Conservation (phyloP, 1,140 invertebrate genomes). For the Cardiocondyla obscurior region DNA sequence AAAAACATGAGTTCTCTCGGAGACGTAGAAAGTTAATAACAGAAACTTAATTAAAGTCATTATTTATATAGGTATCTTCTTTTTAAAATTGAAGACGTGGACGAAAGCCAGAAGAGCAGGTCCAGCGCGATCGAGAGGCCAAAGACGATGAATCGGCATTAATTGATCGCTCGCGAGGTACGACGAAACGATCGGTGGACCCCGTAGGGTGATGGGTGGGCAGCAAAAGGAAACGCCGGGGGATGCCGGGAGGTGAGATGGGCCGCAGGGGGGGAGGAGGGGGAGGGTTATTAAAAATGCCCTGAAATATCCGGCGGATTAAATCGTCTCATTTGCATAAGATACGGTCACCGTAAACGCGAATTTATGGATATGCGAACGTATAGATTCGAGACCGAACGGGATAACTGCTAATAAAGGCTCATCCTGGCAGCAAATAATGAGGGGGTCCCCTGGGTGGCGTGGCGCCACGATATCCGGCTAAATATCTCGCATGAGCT, state of each 20-base stretch:
- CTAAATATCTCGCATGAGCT: slow-evolving; percentile 75
- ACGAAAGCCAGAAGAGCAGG: slow-evolving; percentile 26
- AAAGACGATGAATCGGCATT: slow-evolving; percentile 63
- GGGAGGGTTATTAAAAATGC: slow-evolving; percentile 79
- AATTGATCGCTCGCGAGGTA: slow-evolving; percentile 64
- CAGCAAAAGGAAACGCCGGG: slow-evolving; percentile 35
- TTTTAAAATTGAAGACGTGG: slow-evolving; percentile 18
- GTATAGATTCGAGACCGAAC: slow-evolving; percentile 82
- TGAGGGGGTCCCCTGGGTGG: slow-evolving; percentile 78
- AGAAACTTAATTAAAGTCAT: slow-evolving; percentile 38
- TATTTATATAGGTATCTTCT: slow-evolving; percentile 32
- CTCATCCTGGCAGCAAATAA: slow-evolving; percentile 79
- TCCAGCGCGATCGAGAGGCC: slow-evolving; percentile 43
- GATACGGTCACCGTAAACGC: slow-evolving; percentile 82
- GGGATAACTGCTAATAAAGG: slow-evolving; percentile 82
- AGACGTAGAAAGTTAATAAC: slow-evolving; percentile 36
- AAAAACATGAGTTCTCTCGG: slow-evolving; percentile 5
- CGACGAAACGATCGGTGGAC: slow-evolving; percentile 59
- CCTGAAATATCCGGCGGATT: slow-evolving; percentile 80
- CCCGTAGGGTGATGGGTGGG: slow-evolving; percentile 58
- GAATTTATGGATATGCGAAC: slow-evolving; percentile 82
- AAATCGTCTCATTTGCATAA: slow-evolving; percentile 84
- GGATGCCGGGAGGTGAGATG: slow-evolving; percentile 30
- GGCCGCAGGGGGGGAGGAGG: not conserved
- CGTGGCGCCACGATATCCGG: slow-evolving; percentile 76